Percentiles rank a stretch among this genome's conserved stretches.
Evolutionary conservation across 2,113 vertebrate genomes (phyloP).

Genomic region (Thalassoma bifasciatum): DNA sequence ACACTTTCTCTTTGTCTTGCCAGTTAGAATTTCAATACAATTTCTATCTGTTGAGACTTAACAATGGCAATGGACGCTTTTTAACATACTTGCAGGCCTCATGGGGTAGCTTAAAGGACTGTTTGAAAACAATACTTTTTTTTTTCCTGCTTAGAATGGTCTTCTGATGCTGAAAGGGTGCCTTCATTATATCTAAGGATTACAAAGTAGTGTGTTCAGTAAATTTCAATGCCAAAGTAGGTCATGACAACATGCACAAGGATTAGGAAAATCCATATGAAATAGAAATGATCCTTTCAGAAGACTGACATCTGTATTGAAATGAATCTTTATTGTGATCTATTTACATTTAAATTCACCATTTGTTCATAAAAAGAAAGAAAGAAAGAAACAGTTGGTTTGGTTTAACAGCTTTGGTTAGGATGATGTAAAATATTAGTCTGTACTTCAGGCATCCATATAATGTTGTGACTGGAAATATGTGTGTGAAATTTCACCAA

Average conservation of each 20-base stretch:
- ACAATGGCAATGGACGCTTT: conserved; percentile 21
- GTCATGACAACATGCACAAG: conserved; percentile 66
- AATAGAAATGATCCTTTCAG: conserved; percentile 56
- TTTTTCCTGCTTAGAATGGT: conserved; percentile 63
- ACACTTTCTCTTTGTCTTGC: conserved; percentile 6
- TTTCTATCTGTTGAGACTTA: conserved; percentile 28
- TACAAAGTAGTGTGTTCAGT: conserved; percentile 67
- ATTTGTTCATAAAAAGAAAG: conserved; percentile 25
- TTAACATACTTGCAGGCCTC: conserved; percentile 1
- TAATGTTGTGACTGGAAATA: conserved; percentile 36
- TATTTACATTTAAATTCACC: conserved; percentile 58
- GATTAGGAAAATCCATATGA: conserved; percentile 74
- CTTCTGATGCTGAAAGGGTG: conserved; percentile 53
- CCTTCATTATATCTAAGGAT: conserved; percentile 66
- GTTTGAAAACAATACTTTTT: conserved; percentile 56
- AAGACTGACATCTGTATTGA: conserved; percentile 57
- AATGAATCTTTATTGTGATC: conserved; percentile 59
- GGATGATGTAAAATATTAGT: conserved; percentile 16
- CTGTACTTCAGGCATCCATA: conserved; percentile 13
- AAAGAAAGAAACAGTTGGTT: conserved; percentile 36
- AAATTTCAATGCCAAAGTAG: conserved; percentile 70
- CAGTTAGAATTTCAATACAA: background rate
- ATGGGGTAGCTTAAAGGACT: conserved; percentile 48
- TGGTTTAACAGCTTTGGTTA: conserved; percentile 33
- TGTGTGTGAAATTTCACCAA: conserved; percentile 36